Base-by-base conservation (phyloP, 1,140 invertebrate species). In the Thaumatotibia leucotreta region DNA sequence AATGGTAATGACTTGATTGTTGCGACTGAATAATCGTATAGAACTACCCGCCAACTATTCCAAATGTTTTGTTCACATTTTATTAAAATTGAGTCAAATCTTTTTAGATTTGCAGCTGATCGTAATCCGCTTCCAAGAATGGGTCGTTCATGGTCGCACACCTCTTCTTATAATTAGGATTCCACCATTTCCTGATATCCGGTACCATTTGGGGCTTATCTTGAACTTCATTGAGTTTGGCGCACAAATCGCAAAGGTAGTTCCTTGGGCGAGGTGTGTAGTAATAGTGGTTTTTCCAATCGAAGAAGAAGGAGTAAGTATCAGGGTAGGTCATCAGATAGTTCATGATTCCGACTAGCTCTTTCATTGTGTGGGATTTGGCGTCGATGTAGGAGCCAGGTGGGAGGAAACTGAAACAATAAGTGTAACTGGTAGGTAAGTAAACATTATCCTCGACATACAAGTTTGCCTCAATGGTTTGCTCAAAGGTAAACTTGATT, bases 241-340 rank as follows among this genome's bases (percentile, higher is more conserved):
- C 24, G 61, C 86, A 89, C 8, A 89, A 67, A 22, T 79, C 76
- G 63, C 86, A 89, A 0, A 89, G 39, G 11, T 74, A 29, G 5
- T 70, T 69, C 45, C 64, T 83, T 0, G 78, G 75, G 33, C 65
- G 76, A 0, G 62, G 22, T 4, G 70, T 79, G 61, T 81, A 87
- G 33, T 77, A 79, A 23, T 89, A 89, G 65, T 89, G 79, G 14
- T 86, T 80, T 54, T 85, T 89, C 86, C 86, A 89, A 39, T 87
- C 83, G 49, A 86, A 87, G 61, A 89, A 87, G 61, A 76, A 80
- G 61, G 74, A 72, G 69, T 89, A 89, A n/a, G 72, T 79, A 0
- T 67, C 27, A 0, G 74, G 75, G 20, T 83, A 76, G 39, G 73
- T 70, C n/a, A 89, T 86, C 0, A 87, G 73, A 29, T 84, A 89